Percentiles rank a stretch among this genome's conserved stretches.
phyloP scores from a whole-genome alignment of 2,797 vertebrate species.

The Hemitrygon akajei region DNA sequence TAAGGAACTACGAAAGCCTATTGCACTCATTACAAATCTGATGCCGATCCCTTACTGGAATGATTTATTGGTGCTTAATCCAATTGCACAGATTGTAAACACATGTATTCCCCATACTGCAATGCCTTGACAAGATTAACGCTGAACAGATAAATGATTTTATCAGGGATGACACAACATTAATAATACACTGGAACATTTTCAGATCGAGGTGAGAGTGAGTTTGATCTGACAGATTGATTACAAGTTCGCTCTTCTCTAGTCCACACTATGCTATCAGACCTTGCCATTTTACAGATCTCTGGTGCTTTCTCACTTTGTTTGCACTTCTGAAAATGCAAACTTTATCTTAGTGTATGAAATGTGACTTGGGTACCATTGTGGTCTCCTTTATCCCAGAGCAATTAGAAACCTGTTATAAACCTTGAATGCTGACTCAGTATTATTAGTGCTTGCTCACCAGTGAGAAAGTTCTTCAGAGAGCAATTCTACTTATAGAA shows the following conservation, averaged over 20 bases:
- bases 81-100: slow-evolving; percentile 31
- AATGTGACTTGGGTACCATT: neutral
- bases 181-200: slow-evolving; percentile 25
- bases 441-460: neutral
- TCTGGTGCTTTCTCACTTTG: neutral
- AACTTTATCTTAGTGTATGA: neutral
- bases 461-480: neutral
- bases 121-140: slow-evolving; percentile 24
- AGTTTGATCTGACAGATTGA: neutral
- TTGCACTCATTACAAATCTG: neutral
- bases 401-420: neutral
- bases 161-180: slow-evolving; percentile 7
- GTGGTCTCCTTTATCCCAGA: neutral
- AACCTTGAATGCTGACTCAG: neutral
- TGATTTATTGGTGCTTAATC: slow-evolving; percentile 24
- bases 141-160: slow-evolving; percentile 15
- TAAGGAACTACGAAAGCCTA: neutral
- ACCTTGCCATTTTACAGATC: neutral
- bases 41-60: neutral
- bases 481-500: neutral
- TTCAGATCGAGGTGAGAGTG: neutral
- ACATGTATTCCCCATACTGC: slow-evolving; percentile 26
- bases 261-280: neutral
- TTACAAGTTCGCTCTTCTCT: neutral
- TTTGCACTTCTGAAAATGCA: neutral